phyloP scores from a whole-genome alignment of 2,797 vertebrate genomes.

The Buceros bicornis region DNA sequence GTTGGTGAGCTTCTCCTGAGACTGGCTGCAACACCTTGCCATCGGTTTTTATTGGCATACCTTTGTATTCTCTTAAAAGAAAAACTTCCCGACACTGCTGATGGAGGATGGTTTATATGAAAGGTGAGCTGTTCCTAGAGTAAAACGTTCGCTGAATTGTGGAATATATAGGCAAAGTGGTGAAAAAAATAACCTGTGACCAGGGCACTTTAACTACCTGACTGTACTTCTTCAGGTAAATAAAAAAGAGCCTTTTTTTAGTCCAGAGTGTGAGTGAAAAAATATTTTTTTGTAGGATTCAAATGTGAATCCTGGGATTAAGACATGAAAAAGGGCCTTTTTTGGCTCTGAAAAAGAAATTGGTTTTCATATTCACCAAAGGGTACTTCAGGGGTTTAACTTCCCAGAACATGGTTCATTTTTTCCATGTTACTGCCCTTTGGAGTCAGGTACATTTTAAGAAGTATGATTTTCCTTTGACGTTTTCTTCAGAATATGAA shows the following conservation, averaged over 20 bases:
- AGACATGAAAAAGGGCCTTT: background rate
- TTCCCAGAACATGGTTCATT: background rate
- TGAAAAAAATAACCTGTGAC: background rate
- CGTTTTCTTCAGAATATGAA: background rate
- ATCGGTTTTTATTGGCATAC: background rate
- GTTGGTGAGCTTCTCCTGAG: background rate
- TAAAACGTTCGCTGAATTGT: background rate
- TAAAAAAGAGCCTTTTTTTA: background rate
- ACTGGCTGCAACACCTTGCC: background rate
- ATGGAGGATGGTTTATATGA: background rate
- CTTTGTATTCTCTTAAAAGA: background rate
- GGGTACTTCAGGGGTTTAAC: background rate
- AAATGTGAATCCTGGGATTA: background rate
- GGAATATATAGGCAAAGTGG: background rate
- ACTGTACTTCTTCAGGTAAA: background rate
- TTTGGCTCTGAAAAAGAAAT: background rate
- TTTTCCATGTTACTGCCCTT: background rate
- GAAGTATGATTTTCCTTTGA: background rate
- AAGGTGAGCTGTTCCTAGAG: background rate
- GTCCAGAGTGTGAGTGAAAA: background rate
- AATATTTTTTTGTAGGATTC: background rate
- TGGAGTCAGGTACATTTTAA: background rate
- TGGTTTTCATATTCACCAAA: background rate
- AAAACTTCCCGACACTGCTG: background rate
- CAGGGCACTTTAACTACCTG: background rate